Evolutionary conservation across 2,797 vertebrate genomes (phyloP), one percentile per base, ranked within the genome.

Genomic region (Sebastes cheni): DNA sequence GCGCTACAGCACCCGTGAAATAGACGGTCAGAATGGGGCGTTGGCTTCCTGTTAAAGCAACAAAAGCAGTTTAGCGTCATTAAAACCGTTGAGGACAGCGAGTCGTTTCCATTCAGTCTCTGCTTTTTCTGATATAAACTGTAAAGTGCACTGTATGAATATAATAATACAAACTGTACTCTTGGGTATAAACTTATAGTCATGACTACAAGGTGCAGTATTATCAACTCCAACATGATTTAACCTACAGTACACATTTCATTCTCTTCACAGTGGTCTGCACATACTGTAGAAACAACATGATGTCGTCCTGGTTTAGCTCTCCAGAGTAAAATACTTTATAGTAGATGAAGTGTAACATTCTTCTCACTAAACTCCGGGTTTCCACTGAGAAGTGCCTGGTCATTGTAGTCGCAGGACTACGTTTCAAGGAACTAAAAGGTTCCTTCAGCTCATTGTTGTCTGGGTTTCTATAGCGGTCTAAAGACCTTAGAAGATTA

Each of bases 1-100:
- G 79, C 81, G 86, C 58, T 91, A 95, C 92, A 91, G 85, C 68
- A 95, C 95, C 94, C 65, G 16, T 93, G 86, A 82, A 69, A 89
- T 2, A 86, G 89, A 52, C 36, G 80, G 58, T 87, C 91, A 54
- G 79, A 70, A 39, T 93, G 85, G 58, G 30, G 27, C 7, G 78
- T 78, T 46, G 88, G 83, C 56, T 82, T 94, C 93, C 96, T 95
- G 94, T 93, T 84, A 80, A 90, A 85, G 85, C 61, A 91, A 94
- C 66, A 94, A 87, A 92, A 73, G 79, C 36, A 90, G 56, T 88
- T 89, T 34, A 76, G 25, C 72, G 60, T 87, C 59, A 88, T 69
- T 67, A 60, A 69, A 75, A 32, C 1, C 4, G 23, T 30, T 27
- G n/a, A 50, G 32, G 54, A 39, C 65, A 72, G 8, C 8, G 1